Evolutionary conservation across 2,797 vertebrate genomes (phyloP).

Genomic region (Poeciliopsis turneri): DNA sequence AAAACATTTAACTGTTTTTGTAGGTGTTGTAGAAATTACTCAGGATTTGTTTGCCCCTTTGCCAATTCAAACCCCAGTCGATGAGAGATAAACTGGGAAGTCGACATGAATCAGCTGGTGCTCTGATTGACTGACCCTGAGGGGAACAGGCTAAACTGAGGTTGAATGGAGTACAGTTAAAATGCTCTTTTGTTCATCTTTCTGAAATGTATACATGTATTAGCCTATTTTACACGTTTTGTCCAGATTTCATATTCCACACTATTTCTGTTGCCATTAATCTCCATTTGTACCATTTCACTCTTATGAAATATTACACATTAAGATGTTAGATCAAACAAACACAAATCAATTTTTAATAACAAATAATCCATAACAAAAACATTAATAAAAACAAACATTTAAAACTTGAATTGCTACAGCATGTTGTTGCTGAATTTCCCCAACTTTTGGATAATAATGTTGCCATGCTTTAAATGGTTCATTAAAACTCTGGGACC

Average conservation of each 20-base stretch:
- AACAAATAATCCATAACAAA: not conserved
- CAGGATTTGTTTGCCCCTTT: not conserved
- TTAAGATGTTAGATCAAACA: not conserved
- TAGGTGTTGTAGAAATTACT: not conserved
- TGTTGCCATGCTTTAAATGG: conserved; percentile 34
- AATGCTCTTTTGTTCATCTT: not conserved
- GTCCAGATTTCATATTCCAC: not conserved
- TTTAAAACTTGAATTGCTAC: not conserved
- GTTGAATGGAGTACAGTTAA: not conserved
- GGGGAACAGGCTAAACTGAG: not conserved
- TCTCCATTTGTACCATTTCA: not conserved
- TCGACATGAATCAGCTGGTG: not conserved
- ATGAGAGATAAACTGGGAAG: not conserved
- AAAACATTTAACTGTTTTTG: not conserved
- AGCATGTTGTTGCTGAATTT: conserved; percentile 23
- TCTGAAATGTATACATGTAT: not conserved
- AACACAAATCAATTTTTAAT: not conserved
- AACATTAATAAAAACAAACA: not conserved
- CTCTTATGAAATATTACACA: not conserved
- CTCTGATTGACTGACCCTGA: not conserved
- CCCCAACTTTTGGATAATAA: conserved; percentile 15
- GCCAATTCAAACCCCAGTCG: not conserved
- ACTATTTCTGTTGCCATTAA: not conserved
- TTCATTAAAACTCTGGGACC: conserved; percentile 30
- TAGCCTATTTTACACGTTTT: not conserved